These are phyloP conservation scores for Lagothrix lagotricha DNA, from an alignment of 2,797 vertebrate genomes.

Conservation along the genomic window DNA sequence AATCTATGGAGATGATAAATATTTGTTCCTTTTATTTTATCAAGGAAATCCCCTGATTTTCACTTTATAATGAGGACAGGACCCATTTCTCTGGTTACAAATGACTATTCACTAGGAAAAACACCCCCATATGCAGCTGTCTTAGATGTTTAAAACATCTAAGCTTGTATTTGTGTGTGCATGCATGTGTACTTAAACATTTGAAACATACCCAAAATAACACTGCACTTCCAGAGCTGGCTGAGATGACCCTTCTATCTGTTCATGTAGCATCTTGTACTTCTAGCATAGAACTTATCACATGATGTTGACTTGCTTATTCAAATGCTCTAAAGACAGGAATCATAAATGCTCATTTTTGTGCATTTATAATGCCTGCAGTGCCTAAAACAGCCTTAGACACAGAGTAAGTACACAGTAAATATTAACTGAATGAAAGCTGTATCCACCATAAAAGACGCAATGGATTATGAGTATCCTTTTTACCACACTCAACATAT, in stretches of 20 bases:
- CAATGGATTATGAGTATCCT: not conserved
- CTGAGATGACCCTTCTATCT: not conserved
- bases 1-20: not conserved
- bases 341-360: not conserved
- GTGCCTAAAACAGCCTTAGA: not conserved
- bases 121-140: not conserved
- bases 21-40: slow-evolving; percentile 19
- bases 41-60: not conserved
- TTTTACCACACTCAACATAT: not conserved
- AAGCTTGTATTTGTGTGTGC: not conserved
- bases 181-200: not conserved
- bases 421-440: not conserved
- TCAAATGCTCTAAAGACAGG: not conserved
- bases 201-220: not conserved
- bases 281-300: not conserved
- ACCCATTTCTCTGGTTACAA: not conserved
- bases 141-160: not conserved
- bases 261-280: not conserved
- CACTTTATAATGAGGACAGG: not conserved
- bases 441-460: not conserved
- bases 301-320: not conserved
- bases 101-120: not conserved
- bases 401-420: not conserved
- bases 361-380: too few relatives aligned
- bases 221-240: not conserved